A percentile compares a stretch with the other conserved stretches of the same genome.
phyloP scores from a whole-genome alignment of 2,888 invertebrate species.

The Aphelenchoides bicaudatus region DNA sequence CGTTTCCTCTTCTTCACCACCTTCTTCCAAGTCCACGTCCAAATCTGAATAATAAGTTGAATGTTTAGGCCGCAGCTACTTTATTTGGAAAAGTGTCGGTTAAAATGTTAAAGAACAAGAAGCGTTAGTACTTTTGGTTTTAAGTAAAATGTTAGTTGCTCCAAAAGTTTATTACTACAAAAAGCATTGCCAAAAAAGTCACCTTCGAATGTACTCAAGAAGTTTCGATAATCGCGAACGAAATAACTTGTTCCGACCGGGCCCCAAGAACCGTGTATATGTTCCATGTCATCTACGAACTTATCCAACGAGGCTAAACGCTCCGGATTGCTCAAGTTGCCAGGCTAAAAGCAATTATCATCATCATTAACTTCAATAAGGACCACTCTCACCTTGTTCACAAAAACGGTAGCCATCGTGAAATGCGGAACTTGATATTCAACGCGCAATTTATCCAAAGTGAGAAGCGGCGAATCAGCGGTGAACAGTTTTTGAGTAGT shows the following conservation, averaged over 20 bases:
- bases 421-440: slow-evolving; percentile 54
- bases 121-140: too few relatives aligned
- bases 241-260: slow-evolving; percentile 56
- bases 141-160: too few relatives aligned
- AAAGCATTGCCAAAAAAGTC: neutral
- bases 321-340: slow-evolving; percentile 46
- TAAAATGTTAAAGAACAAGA: too few relatives aligned
- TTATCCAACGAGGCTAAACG: slow-evolving; percentile 45
- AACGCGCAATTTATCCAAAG: slow-evolving; percentile 53
- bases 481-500: slow-evolving; percentile 55
- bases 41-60: slow-evolving; percentile 6
- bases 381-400: too few relatives aligned
- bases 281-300: slow-evolving; percentile 56
- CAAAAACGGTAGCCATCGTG: slow-evolving; percentile 49
- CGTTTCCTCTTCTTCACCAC: slow-evolving; percentile 1
- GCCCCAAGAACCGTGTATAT: slow-evolving; percentile 40
- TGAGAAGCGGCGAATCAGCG: slow-evolving; percentile 50
- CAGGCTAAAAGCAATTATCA: too few relatives aligned
- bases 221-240: slow-evolving; percentile 51
- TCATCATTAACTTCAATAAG: too few relatives aligned
- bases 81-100: too few relatives aligned
- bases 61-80: neutral
- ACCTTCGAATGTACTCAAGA: slow-evolving; percentile 37
- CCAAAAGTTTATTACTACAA: too few relatives aligned
- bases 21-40: slow-evolving; percentile 17